Evolutionary conservation across 2,888 invertebrate species (phyloP), one percentile per base, ranked within the genome.

Genomic region (Peribatodes rhomboidaria): DNA sequence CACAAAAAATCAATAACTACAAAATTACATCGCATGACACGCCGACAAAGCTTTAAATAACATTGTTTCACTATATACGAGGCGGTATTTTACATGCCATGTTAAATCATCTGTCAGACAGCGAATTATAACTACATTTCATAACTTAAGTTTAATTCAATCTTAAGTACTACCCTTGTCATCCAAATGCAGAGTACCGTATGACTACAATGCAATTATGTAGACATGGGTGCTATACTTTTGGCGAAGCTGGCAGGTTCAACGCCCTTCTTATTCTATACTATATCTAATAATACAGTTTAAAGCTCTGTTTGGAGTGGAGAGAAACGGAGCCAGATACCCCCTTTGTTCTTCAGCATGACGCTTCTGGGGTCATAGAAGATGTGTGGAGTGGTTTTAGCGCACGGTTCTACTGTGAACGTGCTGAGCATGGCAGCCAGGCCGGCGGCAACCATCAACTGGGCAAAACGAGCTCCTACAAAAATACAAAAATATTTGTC

Each of bases 381-480:
- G 62, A 93, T 90, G 6, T 66, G 73, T 1, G 90, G 72, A 8
- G 92, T 88, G 10, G 93, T 93, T 35, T 76, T 82, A 1, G 83
- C 74, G 72, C 92, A 90, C 1, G 92, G 90, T 69, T 90, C 89
- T 62, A 93, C 84, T 10, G 65, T 44, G 69, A 86, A 87, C 1
- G 76, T 78, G 65, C 82, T 83, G 56, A 93, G 83, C 53, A 89
- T 81, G 0, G 82, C 75, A 0, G 90, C 84, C 57, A 93, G 71
- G 1, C 86, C 92, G 1, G 92, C 88, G 13, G 80, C 78, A n/a
- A 87, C 84, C 35, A 82, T 85, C 76, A 93, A 74, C 74, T 90
- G 89, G 7, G 90, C 92, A 65, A 90, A 92, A n/a, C 92, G 89
- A 18, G 83, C 85, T n/a, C 92, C 93, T 93, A 83, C n/a, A 87